Base-by-base conservation (phyloP, 2,113 vertebrate species). In the Misgurnus mizolepis region DNA sequence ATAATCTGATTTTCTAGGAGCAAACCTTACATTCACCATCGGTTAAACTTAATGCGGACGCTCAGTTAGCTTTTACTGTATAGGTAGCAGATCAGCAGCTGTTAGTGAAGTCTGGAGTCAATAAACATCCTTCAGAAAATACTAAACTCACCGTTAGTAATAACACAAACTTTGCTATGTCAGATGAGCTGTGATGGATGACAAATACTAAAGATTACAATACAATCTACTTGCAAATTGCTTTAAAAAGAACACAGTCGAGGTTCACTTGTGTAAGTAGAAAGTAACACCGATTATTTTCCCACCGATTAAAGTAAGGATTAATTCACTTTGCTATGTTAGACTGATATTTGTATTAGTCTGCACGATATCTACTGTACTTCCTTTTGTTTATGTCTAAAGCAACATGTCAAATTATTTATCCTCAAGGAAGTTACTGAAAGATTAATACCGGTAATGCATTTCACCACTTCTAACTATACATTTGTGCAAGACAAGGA, bases 21-120 rank as follows among this genome's bases (percentile, higher is more conserved):
- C 88, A 92, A 92, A 92, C 88, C 91, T 91, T 92, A 93, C 92
- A 93, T 93, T 93, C 92, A 92, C 88, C 90, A 93, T 93, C 92
- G 92, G 92, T 93, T 92, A 86, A 89, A 90, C 89, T 82, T 10
- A 91, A 83, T 76, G 89, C 84, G 84, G 64, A 89, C 82, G 88
- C 84, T 88, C 79, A 83, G 82, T 41, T 67, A 58, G 22, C 39
- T 64, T 43, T 70, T 17, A 41, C 67, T 76, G 62, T 34, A 34
- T 70, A 84, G 79, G 78, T 71, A 82, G 84, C 75, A 74, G 67
- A 55, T 84, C 82, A 80, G 84, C 78, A 80, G 78, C 75, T 76
- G 77, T 83, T 83, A 86, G 84, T 86, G 50, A 79, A 77, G 67
- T 83, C 78, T 55, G 67, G 43, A 82, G 61, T 61, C 79, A 41